A percentile compares a stretch with the other conserved stretches of the same genome.
Evolutionary conservation across 2,113 vertebrate species (phyloP).

Genomic region (Rhea americana): DNA sequence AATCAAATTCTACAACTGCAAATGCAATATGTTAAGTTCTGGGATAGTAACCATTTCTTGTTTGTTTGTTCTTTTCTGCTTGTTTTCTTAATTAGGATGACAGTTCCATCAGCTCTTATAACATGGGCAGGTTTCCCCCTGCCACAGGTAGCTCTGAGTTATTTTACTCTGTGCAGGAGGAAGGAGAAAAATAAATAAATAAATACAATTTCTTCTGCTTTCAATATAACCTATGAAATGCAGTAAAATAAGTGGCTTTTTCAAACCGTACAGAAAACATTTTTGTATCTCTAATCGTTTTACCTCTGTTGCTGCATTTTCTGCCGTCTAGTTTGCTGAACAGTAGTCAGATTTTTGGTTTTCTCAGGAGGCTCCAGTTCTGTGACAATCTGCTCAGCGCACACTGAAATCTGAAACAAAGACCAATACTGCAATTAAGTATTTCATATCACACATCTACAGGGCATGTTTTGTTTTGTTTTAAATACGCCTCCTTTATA

Average conservation of each 20-base stretch:
- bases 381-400: slow-evolving; percentile 85
- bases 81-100: not conserved
- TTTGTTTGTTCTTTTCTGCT: not conserved
- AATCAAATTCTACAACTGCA: not conserved
- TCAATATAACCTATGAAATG: not conserved
- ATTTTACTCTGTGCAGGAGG: not conserved
- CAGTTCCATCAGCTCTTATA: not conserved
- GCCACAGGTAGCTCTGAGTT: not conserved
- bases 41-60: not conserved
- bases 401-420: slow-evolving; percentile 83
- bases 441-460: not conserved
- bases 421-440: not conserved
- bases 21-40: not conserved
- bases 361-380: slow-evolving; percentile 86
- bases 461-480: not conserved
- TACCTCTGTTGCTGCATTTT: slow-evolving; percentile 84
- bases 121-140: not conserved
- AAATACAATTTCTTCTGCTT: not conserved
- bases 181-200: not conserved
- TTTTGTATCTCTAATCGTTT: not conserved
- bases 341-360: slow-evolving; percentile 73
- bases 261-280: not conserved
- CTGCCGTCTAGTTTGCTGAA: slow-evolving; percentile 89
- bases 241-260: not conserved
- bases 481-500: not conserved